These are phyloP conservation scores for Pteropus alecto DNA, from an alignment of 2,113 vertebrate species.

Conservation along the genomic window DNA sequence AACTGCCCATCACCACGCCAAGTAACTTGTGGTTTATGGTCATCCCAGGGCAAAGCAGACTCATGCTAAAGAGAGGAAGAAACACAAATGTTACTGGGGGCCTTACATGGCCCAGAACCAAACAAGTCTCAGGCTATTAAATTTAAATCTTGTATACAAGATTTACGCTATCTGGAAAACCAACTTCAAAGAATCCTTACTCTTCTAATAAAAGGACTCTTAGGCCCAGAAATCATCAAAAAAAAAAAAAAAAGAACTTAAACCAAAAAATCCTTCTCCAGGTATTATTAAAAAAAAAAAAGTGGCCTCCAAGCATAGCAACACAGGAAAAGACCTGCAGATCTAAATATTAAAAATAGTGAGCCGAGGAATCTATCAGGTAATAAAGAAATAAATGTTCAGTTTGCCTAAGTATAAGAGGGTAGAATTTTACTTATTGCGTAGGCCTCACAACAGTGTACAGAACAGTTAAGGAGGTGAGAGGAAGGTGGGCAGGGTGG, in stretches of 20 bases:
- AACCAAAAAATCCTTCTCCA: background rate
- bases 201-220: background rate
- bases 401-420: background rate
- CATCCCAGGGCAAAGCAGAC: conserved; percentile 90
- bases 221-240: background rate
- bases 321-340: background rate
- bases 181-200: background rate
- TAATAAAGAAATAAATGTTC: background rate
- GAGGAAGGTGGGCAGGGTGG: background rate
- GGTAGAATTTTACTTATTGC: background rate
- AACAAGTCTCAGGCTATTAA: background rate
- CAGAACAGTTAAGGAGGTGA: background rate
- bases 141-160: background rate
- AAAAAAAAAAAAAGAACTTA: background rate
- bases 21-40: conserved; percentile 86
- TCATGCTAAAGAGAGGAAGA: conserved; percentile 82
- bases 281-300: background rate
- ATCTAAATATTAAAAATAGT: background rate
- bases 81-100: background rate
- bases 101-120: background rate
- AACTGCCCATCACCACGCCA: conserved; percentile 98
- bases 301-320: background rate
- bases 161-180: background rate
- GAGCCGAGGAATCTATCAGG: background rate
- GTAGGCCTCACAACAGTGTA: background rate